phyloP scores from a whole-genome alignment of 1,140 invertebrate species.

The Pantala flavescens region DNA sequence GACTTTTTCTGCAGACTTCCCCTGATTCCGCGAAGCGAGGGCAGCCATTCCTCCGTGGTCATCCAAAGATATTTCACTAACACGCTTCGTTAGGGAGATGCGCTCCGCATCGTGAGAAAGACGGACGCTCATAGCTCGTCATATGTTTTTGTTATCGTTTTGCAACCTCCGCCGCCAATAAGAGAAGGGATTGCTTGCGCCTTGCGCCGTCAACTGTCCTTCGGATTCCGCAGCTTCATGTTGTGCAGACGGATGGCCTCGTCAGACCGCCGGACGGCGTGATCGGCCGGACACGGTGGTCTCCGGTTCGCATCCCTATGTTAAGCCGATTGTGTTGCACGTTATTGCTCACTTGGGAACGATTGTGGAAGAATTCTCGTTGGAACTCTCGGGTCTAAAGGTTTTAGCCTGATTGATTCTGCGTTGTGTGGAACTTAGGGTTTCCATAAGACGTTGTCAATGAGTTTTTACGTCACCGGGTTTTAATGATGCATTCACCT shows the following conservation, averaged over 20 bases:
- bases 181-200: neutral
- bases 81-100: constrained; percentile 3
- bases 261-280: neutral
- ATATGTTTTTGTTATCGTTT: neutral
- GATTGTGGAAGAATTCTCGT: no score
- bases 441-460: no score
- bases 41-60: no score
- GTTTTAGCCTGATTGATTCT: no score
- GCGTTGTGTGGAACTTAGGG: no score
- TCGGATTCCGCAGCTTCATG: neutral
- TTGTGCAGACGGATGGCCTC: neutral
- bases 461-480: no score
- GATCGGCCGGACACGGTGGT: neutral
- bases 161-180: neutral
- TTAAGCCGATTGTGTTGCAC: neutral
- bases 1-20: neutral
- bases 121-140: neutral
- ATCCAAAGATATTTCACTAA: neutral
- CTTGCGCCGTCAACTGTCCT: neutral
- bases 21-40: neutral
- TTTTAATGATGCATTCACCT: no score
- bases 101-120: neutral
- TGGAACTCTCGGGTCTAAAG: no score
- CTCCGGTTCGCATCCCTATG: neutral
- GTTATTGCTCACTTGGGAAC: no score